These are phyloP conservation scores for Mylabris sibirica DNA, from an alignment of 2,888 invertebrate genomes.

Conservation along the genomic window DNA sequence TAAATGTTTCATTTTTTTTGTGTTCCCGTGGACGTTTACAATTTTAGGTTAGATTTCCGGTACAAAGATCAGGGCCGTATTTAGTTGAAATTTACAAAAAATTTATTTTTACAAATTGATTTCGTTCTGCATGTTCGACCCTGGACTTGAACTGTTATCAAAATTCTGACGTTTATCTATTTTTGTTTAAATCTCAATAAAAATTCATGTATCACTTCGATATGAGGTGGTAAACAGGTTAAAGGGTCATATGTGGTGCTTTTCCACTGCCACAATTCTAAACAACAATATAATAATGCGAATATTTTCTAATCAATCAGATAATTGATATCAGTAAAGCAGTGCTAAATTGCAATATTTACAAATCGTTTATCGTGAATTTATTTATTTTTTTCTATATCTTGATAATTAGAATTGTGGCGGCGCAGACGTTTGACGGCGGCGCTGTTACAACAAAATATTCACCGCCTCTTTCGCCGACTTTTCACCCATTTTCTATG, in stretches of 20 bases:
- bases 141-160: not conserved
- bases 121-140: too few species aligned
- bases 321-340: too few species aligned
- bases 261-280: too few species aligned
- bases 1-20: conserved; percentile 16
- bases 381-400: not conserved
- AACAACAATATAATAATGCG: too few species aligned
- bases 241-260: too few species aligned
- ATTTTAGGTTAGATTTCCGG: not conserved
- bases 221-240: too few species aligned
- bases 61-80: not conserved
- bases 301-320: too few species aligned
- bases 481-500: not conserved
- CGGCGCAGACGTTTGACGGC: not conserved
- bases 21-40: not conserved
- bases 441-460: not conserved
- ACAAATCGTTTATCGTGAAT: not conserved
- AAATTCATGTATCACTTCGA: too few species aligned
- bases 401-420: not conserved
- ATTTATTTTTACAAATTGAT: too few species aligned
- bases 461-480: conserved; percentile 2
- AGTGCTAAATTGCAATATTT: not conserved
- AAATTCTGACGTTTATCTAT: not conserved
- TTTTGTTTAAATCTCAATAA: too few species aligned
- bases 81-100: not conserved